These are phyloP conservation scores for Epinephelus lanceolatus DNA, from an alignment of 2,113 vertebrate species.

Conservation along the genomic window DNA sequence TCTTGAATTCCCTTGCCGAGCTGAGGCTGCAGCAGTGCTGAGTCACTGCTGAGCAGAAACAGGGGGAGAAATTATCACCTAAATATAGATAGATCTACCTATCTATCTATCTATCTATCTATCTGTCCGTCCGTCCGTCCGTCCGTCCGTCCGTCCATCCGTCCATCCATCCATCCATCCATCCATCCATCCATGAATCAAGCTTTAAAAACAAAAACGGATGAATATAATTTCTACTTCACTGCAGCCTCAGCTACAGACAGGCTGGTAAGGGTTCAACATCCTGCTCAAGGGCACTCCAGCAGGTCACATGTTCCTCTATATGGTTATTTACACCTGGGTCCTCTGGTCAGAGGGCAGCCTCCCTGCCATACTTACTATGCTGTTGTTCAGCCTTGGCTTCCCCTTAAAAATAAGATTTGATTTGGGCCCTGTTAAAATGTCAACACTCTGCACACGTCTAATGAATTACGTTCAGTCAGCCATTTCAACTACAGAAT, in stretches of 20 bases:
- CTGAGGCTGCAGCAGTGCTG: slow-evolving; percentile 36
- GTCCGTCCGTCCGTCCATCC: no score
- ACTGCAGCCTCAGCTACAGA: slow-evolving; percentile 2
- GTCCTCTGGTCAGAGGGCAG: background rate
- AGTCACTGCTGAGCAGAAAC: slow-evolving; percentile 47
- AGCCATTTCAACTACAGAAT: slow-evolving; percentile 42
- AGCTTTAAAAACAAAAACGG: background rate
- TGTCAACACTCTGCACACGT: slow-evolving; percentile 27
- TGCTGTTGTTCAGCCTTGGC: slow-evolving; percentile 1
- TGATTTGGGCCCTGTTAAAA: slow-evolving; percentile 48
- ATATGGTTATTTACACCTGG: slow-evolving; percentile 10
- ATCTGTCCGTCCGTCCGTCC: no score
- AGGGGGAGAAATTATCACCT: background rate
- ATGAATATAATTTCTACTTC: background rate
- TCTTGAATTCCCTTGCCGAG: slow-evolving; percentile 32
- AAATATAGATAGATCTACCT: no score
- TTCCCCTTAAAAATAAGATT: slow-evolving; percentile 25
- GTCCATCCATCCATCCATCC: background rate
- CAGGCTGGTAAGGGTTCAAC: background rate
- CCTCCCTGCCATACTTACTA: background rate
- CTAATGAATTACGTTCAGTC: slow-evolving; percentile 44
- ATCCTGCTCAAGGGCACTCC: background rate
- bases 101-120: no score
- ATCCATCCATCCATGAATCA: background rate
- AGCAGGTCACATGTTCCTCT: slow-evolving; percentile 22